Evolutionary conservation across 1,140 invertebrate genomes (phyloP).

Genomic region (Tetramorium simillimum): DNA sequence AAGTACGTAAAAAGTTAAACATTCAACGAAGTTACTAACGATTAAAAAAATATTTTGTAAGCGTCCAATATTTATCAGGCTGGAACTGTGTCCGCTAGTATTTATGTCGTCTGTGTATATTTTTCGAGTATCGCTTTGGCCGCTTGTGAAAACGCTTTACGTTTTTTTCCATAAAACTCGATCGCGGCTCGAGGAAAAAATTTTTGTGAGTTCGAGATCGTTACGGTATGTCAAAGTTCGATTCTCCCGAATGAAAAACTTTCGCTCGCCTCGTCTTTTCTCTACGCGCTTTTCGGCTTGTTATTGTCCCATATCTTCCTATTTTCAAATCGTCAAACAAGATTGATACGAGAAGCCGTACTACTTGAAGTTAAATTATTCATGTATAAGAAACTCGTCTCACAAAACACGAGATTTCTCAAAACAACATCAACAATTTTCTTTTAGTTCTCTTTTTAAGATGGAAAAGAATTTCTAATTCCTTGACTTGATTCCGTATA

Average conservation of each 20-base stretch:
- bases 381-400: neutral
- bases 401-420: neutral
- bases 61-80: constrained; percentile 52
- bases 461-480: neutral
- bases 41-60: constrained; percentile 55
- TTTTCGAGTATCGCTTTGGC: constrained; percentile 35
- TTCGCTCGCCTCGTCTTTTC: neutral
- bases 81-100: constrained; percentile 27
- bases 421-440: neutral
- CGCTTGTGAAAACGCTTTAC: constrained; percentile 49
- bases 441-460: neutral
- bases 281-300: constrained; percentile 7
- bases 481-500: neutral
- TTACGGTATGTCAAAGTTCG: neutral
- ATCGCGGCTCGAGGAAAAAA: constrained; percentile 4
- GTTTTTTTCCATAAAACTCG: constrained; percentile 40
- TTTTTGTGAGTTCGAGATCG: constrained; percentile 19
- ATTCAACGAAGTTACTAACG: constrained; percentile 51
- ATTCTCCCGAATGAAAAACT: constrained; percentile 14
- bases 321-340: constrained; percentile 36
- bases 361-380: constrained; percentile 32
- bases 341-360: constrained; percentile 13
- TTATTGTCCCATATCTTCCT: constrained; percentile 28
- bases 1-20: constrained; percentile 45
- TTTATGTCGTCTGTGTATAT: constrained; percentile 51